These are phyloP conservation scores for Pachypanchax playfairii DNA, from an alignment of 2,113 vertebrate genomes.

Conservation along the genomic window DNA sequence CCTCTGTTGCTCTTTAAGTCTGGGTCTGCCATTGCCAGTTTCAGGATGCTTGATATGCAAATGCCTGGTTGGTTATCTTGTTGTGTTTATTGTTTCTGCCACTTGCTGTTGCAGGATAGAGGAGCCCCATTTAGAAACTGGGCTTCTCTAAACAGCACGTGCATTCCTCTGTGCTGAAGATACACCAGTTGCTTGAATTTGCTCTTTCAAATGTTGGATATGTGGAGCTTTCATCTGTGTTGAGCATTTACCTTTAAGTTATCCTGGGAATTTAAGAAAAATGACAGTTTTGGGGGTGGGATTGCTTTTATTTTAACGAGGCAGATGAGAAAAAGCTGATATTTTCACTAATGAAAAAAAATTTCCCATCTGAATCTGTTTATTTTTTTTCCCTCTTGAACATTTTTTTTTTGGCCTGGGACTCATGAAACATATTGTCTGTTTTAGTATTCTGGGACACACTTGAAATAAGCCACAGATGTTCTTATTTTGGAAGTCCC, in stretches of 20 bases:
- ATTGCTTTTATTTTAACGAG: constrained; percentile 55
- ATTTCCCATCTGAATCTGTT: constrained; percentile 7
- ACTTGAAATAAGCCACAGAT: constrained; percentile 54
- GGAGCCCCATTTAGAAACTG: constrained; percentile 45
- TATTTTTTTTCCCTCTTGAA: background rate
- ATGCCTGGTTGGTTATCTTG: constrained; percentile 25
- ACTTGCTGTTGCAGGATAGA: constrained; percentile 40
- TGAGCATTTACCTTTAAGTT: constrained; percentile 54
- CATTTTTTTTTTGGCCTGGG: constrained; percentile 36
- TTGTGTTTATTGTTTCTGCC: constrained; percentile 34
- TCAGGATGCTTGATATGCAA: constrained; percentile 52
- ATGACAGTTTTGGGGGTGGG: constrained; percentile 19
- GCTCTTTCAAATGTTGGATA: constrained; percentile 9
- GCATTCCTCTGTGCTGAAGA: constrained; percentile 26
- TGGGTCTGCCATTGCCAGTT: constrained; percentile 26
- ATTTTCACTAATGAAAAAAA: constrained; percentile 44
- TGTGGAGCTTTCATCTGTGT: constrained; percentile 22
- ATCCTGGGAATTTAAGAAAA: constrained; percentile 43
- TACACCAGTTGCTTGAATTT: constrained; percentile 26
- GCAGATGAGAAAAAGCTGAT: constrained; percentile 26
- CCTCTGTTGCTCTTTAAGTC: constrained; percentile 26
- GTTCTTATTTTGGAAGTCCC: constrained; percentile 34
- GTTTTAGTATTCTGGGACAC: constrained; percentile 50
- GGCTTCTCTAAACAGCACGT: constrained; percentile 16
- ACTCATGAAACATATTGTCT: constrained; percentile 59